Conservation (phyloP, 2,113 vertebrate species). For the Fulmarus glacialis region DNA sequence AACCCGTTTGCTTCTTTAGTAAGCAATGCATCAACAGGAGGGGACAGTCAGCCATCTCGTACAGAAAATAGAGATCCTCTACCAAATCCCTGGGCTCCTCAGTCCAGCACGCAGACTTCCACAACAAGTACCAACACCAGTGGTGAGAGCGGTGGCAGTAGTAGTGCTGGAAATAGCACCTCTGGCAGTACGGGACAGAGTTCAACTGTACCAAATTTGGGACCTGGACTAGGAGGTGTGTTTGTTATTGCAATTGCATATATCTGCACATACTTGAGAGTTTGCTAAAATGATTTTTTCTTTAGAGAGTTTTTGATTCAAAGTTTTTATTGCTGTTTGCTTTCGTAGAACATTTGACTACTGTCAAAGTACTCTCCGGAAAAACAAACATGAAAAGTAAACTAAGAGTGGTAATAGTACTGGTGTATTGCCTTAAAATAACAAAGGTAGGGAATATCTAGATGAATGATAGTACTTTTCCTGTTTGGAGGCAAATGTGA, state of each 20-base stretch:
- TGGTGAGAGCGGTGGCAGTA: conserved; percentile 21
- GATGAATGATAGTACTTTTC: neutral
- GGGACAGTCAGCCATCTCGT: conserved; percentile 79
- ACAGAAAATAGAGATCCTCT: conserved; percentile 85
- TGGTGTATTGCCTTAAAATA: neutral
- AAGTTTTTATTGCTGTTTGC: neutral
- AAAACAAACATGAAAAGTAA: neutral
- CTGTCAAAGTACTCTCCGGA: neutral
- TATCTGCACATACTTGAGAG: neutral
- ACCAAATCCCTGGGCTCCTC: conserved; percentile 84
- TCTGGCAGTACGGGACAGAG: conserved; percentile 54
- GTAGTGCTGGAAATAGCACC: conserved; percentile 31
- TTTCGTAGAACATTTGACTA: neutral
- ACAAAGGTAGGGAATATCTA: neutral
- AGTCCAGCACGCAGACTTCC: conserved; percentile 65
- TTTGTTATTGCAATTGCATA: neutral
- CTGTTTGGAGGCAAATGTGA: neutral
- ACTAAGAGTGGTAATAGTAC: neutral
- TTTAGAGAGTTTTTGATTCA: neutral
- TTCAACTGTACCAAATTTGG: conserved; percentile 63
- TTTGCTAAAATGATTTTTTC: neutral
- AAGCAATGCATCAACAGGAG: conserved; percentile 74
- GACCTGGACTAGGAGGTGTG: conserved; percentile 79
- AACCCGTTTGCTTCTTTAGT: conserved; percentile 86
- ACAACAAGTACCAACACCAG: conserved; percentile 7